Base-by-base conservation (phyloP, 2,888 invertebrate species). In the Drymonia ruficornis region DNA sequence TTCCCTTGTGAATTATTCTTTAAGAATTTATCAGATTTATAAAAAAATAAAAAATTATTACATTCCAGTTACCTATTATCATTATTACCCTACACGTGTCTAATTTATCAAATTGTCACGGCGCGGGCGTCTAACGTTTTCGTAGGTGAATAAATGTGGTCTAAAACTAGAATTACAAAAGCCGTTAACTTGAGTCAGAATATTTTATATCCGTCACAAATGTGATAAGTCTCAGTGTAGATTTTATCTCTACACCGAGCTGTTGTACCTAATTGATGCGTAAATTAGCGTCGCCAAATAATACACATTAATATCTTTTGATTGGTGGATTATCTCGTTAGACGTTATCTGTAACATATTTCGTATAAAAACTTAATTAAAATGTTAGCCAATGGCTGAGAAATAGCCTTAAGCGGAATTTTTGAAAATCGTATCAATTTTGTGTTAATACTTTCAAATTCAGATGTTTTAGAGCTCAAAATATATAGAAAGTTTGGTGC, bases 81-180 rank as follows among this genome's bases (percentile, higher is more conserved):
- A n/a, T 0, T 4, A 4, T 36, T 36, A 36, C 36, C 36, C 36
- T 36, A 36, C 36, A 36, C 13, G 13, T 36, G n/a, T 13, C n/a
- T 16, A 9, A 40, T 19, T 11, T 43, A 43, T 43, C 43, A 12
- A 19, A 43, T 43, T 19, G 43, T 43, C 43, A 43, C 43, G n/a
- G n/a, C n/a, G n/a, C n/a, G n/a, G n/a, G n/a, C n/a, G n/a, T n/a
- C n/a, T n/a, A 13, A 11, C 13, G n/a, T 36, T 16, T 43, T 3
- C 18, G 1, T 3, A n/a, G n/a, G n/a, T n/a, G n/a, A 19, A 16
- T 42, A 42, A 42, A 42, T 18, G 7, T 18, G 16, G 19, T 12
- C 43, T 43, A 43, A 12, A 19, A 19, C 5, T 13, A 19, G 13
- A 43, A 43, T 19, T 43, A 43, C 18, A 40, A 40, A 19, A 43